These are phyloP conservation scores for Melinaea menophilus DNA, from an alignment of 2,888 invertebrate species.

Conservation along the genomic window DNA sequence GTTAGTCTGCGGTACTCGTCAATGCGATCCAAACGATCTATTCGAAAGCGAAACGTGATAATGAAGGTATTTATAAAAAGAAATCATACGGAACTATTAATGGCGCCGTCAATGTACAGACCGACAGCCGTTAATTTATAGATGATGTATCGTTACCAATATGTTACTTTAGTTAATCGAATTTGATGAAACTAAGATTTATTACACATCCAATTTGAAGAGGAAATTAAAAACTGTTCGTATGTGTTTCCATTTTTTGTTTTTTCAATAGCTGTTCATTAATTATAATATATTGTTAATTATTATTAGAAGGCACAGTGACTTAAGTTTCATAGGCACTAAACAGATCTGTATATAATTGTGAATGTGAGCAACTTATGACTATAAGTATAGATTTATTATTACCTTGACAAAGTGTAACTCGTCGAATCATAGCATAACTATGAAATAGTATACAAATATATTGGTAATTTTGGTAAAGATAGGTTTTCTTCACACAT, in stretches of 20 bases:
- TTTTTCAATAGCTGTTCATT: not conserved
- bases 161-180: slow-evolving; percentile 1
- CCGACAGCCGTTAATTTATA: slow-evolving; percentile 18
- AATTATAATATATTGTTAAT: not conserved
- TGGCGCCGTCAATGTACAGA: slow-evolving; percentile 10
- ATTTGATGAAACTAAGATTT: not conserved
- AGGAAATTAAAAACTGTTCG: not conserved
- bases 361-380: no score
- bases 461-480: no score
- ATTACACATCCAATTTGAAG: not conserved
- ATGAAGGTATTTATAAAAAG: slow-evolving; percentile 21
- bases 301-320: no score
- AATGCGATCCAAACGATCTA: slow-evolving; percentile 11
- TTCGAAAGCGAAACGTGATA: slow-evolving; percentile 20
- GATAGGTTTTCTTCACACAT: no score
- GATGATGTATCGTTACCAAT: not conserved
- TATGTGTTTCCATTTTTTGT: not conserved
- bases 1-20: not conserved
- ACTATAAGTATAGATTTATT: no score
- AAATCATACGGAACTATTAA: slow-evolving; percentile 20
- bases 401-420: no score
- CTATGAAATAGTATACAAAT: no score
- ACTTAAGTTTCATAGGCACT: no score
- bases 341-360: no score
- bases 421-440: no score